phyloP scores from a whole-genome alignment of 1,140 invertebrate species.

The Carposina sasakii region DNA sequence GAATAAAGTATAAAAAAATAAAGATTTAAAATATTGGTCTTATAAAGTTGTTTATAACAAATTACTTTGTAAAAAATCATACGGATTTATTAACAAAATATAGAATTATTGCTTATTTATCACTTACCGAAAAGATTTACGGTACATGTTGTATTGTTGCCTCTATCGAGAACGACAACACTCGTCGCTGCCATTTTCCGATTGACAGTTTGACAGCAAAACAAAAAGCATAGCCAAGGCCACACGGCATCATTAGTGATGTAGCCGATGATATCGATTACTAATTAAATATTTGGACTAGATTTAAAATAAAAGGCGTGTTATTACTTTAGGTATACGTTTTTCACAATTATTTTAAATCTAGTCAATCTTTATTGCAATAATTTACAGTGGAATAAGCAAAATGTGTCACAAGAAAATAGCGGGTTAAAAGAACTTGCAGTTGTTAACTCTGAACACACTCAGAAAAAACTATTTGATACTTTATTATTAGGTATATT shows the following conservation, averaged over 20 bases:
- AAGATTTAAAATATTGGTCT: conserved; percentile 41
- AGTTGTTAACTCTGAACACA: too few species aligned
- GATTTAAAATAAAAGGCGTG: not conserved
- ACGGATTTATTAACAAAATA: not conserved
- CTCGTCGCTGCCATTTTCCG: conserved; percentile 88
- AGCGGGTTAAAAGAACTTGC: too few species aligned
- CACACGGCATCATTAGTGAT: not conserved
- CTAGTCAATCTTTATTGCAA: too few species aligned
- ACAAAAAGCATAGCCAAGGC: conserved; percentile 1
- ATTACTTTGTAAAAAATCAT: too few species aligned
- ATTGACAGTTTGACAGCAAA: conserved; percentile 74
- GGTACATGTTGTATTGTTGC: conserved; percentile 95
- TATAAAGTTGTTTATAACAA: too few species aligned
- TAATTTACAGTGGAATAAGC: too few species aligned
- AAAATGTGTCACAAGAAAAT: too few species aligned
- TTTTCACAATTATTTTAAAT: too few species aligned
- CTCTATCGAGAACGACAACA: conserved; percentile 93
- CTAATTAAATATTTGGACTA: conserved; percentile 39
- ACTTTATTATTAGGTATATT: too few species aligned
- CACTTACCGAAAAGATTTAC: conserved; percentile 93
- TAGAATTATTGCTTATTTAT: conserved; percentile 5
- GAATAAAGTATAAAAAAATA: conserved; percentile 60
- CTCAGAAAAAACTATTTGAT: too few species aligned
- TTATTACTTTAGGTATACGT: too few species aligned
- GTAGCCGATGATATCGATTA: conserved; percentile 77